Evolutionary conservation across 2,113 vertebrate genomes (phyloP).

Genomic region (Panthera uncia): DNA sequence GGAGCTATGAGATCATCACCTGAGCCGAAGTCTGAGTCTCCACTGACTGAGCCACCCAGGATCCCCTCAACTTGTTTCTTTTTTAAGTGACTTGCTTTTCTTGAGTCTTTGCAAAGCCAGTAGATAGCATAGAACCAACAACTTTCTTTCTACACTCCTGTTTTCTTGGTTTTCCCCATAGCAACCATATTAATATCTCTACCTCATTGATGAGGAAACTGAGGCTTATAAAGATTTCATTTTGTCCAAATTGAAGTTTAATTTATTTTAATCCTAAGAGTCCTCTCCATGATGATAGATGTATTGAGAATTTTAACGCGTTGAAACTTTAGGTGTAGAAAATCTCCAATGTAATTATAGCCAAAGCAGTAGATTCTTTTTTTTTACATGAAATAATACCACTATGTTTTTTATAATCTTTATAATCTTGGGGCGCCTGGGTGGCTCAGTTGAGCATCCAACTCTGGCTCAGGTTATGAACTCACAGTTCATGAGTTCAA

Average conservation of each 20-base stretch:
- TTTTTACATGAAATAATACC: background rate
- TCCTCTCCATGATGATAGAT: background rate
- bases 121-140: conserved; percentile 1
- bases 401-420: background rate
- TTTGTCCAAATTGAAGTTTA: background rate
- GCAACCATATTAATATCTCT: background rate
- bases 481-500: too few species aligned
- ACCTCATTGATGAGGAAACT: background rate
- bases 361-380: background rate
- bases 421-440: background rate
- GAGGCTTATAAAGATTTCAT: background rate
- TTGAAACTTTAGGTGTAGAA: background rate
- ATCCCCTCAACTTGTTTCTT: background rate
- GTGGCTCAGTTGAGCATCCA: too few species aligned
- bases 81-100: background rate
- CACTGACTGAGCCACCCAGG: too few species aligned
- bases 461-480: too few species aligned
- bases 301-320: background rate
- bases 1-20: background rate
- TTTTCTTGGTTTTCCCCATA: background rate
- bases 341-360: background rate
- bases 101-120: background rate
- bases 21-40: too few species aligned
- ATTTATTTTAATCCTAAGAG: background rate
- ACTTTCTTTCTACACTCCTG: background rate